Base-by-base conservation (phyloP, 2,797 vertebrate genomes). In the Sciurus vulgaris region DNA sequence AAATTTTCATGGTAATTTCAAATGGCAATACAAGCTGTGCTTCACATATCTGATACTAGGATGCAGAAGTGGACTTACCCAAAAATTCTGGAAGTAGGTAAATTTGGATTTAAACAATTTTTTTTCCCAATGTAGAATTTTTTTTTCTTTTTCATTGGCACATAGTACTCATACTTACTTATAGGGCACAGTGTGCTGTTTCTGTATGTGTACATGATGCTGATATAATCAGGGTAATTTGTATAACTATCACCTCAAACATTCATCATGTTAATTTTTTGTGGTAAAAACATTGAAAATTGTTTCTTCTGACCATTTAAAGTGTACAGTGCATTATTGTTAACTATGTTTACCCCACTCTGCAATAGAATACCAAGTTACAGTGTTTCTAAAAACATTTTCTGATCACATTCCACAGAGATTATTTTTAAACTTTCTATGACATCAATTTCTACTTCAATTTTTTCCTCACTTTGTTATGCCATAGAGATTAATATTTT, bases 141-240 rank as follows among this genome's bases (percentile, higher is more conserved):
- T 22, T 89, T 7, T 9, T 26, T 9, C 14, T 33, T 77, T 44
- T 72, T 67, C 30, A 44, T 35, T 28, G 26, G 8, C 2, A n/a
- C 7, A 20, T 47, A 54, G 76, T 51, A 69, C 0, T 56, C 61
- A 17, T 15, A 41, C 11, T 22, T 89, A 41, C 12, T 6, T 56
- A 0, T 44, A 3, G 7, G 18, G 1, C 13, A n/a, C 13, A 51
- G 0, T 59, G 0, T 70, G 20, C 11, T 38, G 11, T 38, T 78
- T 59, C 28, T n/a, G 30, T 30, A 11, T 22, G 56, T 47, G 8
- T 14, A 14, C 6, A 47, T 20, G 44, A 17, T n/a, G 14, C 3
- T 44, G 15, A 70, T 28, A 11, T 70, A 38, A n/a, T 28, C 4
- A 54, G 7, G 24, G 13, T 13, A 10, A 56, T 59, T 5, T 20